These are phyloP conservation scores for Babylonia areolata DNA, from an alignment of 1,140 invertebrate species.

Conservation along the genomic window DNA sequence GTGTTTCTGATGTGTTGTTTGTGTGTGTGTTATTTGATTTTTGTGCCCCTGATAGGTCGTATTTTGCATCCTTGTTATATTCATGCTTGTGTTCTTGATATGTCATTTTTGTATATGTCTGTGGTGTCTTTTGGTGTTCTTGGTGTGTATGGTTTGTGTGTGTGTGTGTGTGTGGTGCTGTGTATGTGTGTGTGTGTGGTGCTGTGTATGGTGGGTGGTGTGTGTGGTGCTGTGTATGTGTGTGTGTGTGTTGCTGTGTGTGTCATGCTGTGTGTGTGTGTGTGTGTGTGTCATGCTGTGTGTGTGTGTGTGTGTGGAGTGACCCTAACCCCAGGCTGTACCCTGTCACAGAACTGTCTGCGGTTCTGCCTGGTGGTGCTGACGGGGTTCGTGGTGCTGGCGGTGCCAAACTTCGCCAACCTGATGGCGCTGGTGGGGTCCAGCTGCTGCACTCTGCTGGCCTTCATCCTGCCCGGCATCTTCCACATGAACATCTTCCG, in stretches of 20 bases:
- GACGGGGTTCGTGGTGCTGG: constrained; percentile 76
- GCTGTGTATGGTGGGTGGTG: not conserved
- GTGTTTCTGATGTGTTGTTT: too few relatives aligned
- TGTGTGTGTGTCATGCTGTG: not conserved
- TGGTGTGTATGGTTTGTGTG: too few relatives aligned
- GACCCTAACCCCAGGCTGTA: too few relatives aligned
- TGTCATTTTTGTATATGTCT: too few relatives aligned
- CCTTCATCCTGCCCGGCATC: constrained; percentile 76
- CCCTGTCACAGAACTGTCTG: constrained; percentile 71
- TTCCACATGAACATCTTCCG: constrained; percentile 76
- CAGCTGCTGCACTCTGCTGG: constrained; percentile 77
- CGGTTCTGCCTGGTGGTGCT: constrained; percentile 71
- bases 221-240: not conserved
- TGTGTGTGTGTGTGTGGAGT: too few relatives aligned
- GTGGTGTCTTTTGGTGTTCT: too few relatives aligned
- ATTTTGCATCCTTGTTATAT: too few relatives aligned
- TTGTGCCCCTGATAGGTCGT: too few relatives aligned
- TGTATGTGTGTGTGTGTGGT: not conserved
- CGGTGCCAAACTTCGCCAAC: constrained; percentile 78
- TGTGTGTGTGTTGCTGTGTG: not conserved
- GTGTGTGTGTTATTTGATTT: too few relatives aligned
- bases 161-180: too few relatives aligned
- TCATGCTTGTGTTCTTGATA: too few relatives aligned
- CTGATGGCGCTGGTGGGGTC: constrained; percentile 78
- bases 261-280: constrained; percentile 12